Evolutionary conservation across 2,797 vertebrate species (phyloP).

Genomic region (Tinamus major): DNA sequence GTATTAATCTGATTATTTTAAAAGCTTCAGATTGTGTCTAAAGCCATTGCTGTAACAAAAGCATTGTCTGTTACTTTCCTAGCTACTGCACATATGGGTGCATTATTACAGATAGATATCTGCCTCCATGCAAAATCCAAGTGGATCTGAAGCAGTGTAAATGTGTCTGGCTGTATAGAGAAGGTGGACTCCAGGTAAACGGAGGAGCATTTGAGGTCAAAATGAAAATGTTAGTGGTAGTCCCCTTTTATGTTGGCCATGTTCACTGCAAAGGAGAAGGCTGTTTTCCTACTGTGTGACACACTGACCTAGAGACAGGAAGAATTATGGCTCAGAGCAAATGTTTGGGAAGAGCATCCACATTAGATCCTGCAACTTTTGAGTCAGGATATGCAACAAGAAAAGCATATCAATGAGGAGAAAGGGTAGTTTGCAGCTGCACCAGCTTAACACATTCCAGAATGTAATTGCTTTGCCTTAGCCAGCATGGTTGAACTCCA

Average conservation of each 20-base stretch:
- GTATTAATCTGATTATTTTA: constrained; percentile 61
- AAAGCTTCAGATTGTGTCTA: constrained; percentile 30
- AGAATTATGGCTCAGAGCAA: background rate
- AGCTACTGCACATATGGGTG: background rate
- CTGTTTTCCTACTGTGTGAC: background rate
- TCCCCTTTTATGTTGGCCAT: background rate
- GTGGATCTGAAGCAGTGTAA: background rate
- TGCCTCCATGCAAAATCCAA: background rate
- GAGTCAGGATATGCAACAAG: background rate
- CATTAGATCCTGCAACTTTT: background rate
- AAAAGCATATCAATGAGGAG: background rate
- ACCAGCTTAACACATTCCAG: background rate
- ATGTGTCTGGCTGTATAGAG: background rate
- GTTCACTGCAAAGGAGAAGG: background rate
- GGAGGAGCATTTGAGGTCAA: background rate
- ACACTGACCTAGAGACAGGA: background rate
- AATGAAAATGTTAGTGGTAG: background rate
- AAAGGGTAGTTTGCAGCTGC: background rate
- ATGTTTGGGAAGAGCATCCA: background rate
- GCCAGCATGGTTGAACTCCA: constrained; percentile 48
- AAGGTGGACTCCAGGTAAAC: background rate
- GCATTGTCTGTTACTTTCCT: background rate
- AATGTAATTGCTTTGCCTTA: constrained; percentile 20
- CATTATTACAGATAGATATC: background rate
- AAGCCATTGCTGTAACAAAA: background rate